Conservation (phyloP, 1,140 invertebrate species). For the Bathynomus jamesi region DNA sequence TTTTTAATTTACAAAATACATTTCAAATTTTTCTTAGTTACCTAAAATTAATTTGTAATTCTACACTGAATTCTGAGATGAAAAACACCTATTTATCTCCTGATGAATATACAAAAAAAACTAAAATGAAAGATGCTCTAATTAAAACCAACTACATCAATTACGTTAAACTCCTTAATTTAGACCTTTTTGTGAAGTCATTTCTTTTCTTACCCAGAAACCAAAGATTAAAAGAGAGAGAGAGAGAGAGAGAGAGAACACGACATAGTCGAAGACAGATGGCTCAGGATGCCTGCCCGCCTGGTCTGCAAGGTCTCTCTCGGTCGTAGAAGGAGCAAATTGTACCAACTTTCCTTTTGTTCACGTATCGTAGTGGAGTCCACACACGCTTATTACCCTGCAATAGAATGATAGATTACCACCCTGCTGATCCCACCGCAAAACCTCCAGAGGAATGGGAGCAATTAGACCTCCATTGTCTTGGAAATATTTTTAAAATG, state of each 20-base stretch:
- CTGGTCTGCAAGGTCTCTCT: neutral
- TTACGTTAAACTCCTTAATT: too few species aligned
- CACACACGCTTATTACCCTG: neutral
- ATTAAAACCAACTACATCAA: neutral
- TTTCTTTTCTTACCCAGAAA: too few species aligned
- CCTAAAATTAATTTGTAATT: too few species aligned
- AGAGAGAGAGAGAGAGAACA: conserved; percentile 10
- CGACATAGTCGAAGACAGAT: neutral
- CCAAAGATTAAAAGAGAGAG: neutral
- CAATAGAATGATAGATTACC: neutral
- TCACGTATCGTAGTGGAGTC: neutral
- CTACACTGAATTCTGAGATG: neutral
- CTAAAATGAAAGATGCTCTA: neutral
- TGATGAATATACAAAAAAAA: neutral
- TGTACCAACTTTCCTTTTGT: neutral
- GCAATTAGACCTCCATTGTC: neutral
- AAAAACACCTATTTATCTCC: neutral
- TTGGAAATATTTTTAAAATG: too few species aligned
- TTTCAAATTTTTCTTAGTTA: too few species aligned
- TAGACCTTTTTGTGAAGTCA: too few species aligned
- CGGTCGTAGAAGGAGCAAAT: neutral
- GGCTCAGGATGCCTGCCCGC: neutral
- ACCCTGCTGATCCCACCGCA: neutral
- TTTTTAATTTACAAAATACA: too few species aligned
- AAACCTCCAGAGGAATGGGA: neutral